phyloP scores from a whole-genome alignment of 2,888 invertebrate genomes.

The Drosophila sordidapex region DNA sequence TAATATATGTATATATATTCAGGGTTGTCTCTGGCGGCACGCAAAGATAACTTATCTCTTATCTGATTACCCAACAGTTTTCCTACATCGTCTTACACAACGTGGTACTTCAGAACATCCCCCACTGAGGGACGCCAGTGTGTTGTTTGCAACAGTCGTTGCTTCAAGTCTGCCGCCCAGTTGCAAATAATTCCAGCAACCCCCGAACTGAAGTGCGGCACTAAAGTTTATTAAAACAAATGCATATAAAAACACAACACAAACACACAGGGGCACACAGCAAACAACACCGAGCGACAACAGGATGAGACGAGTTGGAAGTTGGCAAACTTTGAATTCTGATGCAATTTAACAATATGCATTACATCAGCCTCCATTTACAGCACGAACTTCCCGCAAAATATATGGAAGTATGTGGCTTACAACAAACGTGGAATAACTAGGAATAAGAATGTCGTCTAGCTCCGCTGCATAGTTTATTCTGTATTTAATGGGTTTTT shows the following conservation, averaged over 20 bases:
- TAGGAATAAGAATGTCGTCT: background rate
- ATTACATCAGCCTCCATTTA: conserved; percentile 52
- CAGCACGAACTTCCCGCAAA: conserved; percentile 17
- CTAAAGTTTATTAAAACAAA: conserved; percentile 47
- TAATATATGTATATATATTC: background rate
- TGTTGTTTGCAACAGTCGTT: conserved; percentile 15
- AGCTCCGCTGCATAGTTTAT: background rate
- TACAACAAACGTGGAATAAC: conserved; percentile 11
- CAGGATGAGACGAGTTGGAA: conserved; percentile 23
- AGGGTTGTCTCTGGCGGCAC: background rate
- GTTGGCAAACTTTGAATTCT: conserved; percentile 44
- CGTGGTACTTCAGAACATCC: conserved; percentile 1
- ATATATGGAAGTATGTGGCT: background rate
- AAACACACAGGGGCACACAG: conserved; percentile 13
- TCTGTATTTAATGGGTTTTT: background rate
- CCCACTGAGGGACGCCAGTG: conserved; percentile 9
- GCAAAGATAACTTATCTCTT: conserved; percentile 25
- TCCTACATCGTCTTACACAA: background rate
- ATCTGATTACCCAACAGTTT: conserved; percentile 9
- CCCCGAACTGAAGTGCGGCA: conserved; percentile 20
- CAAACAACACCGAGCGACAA: conserved; percentile 28
- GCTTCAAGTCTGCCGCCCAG: conserved; percentile 3
- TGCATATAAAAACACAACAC: conserved; percentile 22
- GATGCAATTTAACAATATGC: conserved; percentile 57
- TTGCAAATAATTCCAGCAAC: conserved; percentile 8